Evolutionary conservation across 2,797 vertebrate genomes (phyloP), one percentile per base, ranked within the genome.

Genomic region (Odontamblyopus lacepedii): DNA sequence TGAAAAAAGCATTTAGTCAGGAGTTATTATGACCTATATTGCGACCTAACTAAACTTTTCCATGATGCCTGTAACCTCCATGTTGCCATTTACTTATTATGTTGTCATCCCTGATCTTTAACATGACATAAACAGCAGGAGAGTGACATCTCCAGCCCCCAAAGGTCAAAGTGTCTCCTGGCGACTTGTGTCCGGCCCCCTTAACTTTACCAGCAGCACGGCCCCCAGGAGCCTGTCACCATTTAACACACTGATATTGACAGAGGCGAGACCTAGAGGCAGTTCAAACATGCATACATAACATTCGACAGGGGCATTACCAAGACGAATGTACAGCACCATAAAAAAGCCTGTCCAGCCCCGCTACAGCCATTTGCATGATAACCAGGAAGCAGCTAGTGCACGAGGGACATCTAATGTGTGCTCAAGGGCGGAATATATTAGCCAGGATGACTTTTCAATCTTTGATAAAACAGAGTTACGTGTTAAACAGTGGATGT

Each of bases 301-400:
- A 86, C 76, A 61, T 7, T 72, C 61, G 77, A 77, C 78, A 71
- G 81, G 32, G 69, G 69, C 66, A 76, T 80, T 81, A 87, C 77
- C 61, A 76, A 87, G 83, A 89, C 84, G 82, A 88, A 89, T 79
- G 83, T 38, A 80, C 83, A 75, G 79, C 82, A 77, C 75, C 1
- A 35, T 12, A 60, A 76, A 70, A 64, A 53, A 65, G 75, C 76
- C 78, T 44, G 76, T 72, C 63, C 55, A 27, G 68, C 78, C 32
- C 29, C 67, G 77, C 74, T 68, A n/a, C 71, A 76, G 13, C 60
- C 57, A 83, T 90, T 88, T 86, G 87, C 86, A 91, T 88, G 80
- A 76, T 73, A 86, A 83, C 89, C 80, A 81, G 65, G 48, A 32
- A 67, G 83, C 76, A 76, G 78, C 75, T 27, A 53, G 77, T 29